Conservation (phyloP, 2,797 vertebrate genomes). For the Thaleichthys pacificus region DNA sequence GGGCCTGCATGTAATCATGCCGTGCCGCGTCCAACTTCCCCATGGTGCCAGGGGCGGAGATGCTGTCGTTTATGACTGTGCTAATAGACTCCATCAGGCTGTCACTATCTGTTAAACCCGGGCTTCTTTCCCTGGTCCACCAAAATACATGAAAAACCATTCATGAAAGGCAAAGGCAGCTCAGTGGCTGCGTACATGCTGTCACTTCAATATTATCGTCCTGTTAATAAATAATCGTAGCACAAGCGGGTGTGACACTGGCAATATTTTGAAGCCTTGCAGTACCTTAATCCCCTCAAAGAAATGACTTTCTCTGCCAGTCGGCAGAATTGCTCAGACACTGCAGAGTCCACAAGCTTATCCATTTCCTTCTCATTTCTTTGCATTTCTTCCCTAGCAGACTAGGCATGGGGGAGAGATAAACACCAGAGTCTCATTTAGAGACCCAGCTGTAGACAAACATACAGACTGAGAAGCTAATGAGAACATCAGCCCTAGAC, state of each 20-base stretch:
- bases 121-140: constrained; percentile 33
- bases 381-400: constrained; percentile 61
- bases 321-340: constrained; percentile 58
- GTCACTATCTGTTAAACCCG: constrained; percentile 54
- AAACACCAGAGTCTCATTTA: constrained; percentile 23
- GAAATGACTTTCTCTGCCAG: constrained; percentile 66
- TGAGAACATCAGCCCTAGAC: constrained; percentile 26
- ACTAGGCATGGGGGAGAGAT: constrained; percentile 46
- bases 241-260: not conserved
- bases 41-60: constrained; percentile 56
- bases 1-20: constrained; percentile 64
- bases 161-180: not conserved
- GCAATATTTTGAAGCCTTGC: not conserved
- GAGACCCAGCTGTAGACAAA: constrained; percentile 26
- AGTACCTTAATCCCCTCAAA: constrained; percentile 65
- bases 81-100: constrained; percentile 69
- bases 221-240: not conserved
- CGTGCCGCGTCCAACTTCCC: constrained; percentile 66
- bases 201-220: not conserved
- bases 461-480: constrained; percentile 28
- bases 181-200: not conserved
- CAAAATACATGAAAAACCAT: not conserved
- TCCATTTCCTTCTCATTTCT: constrained; percentile 60
- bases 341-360: constrained; percentile 44
- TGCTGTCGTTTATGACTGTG: constrained; percentile 56